phyloP scores from a whole-genome alignment of 2,888 invertebrate genomes.

The Drosophila koepferae region DNA sequence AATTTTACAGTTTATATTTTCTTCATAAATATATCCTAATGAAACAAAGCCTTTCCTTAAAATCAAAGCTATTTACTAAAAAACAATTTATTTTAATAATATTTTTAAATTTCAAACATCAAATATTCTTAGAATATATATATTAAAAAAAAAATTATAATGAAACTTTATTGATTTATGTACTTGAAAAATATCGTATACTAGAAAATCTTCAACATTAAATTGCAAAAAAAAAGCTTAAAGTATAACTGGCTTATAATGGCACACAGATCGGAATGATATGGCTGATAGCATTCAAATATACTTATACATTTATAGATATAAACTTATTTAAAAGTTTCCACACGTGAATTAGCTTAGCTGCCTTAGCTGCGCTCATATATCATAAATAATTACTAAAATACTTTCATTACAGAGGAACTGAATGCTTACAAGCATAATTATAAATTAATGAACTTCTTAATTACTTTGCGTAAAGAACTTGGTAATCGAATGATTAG shows the following conservation, averaged over 20 bases:
- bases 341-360: not conserved
- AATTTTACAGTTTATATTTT: too few species aligned
- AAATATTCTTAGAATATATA: too few species aligned
- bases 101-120: too few species aligned
- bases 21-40: too few species aligned
- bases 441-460: not conserved
- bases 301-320: not conserved
- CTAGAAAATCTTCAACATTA: not conserved
- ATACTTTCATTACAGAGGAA: slow-evolving; percentile 21
- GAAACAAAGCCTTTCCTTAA: too few species aligned
- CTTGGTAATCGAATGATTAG: slow-evolving; percentile 71
- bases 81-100: too few species aligned
- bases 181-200: not conserved
- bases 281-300: too few species aligned
- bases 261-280: not conserved
- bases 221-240: not conserved
- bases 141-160: too few species aligned
- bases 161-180: not conserved
- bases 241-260: not conserved
- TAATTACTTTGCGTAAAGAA: slow-evolving; percentile 74
- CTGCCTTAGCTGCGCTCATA: not conserved
- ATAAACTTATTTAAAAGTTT: not conserved
- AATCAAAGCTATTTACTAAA: too few species aligned
- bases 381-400: not conserved
- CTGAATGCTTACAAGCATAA: not conserved